Evolutionary conservation across 2,797 vertebrate species (phyloP), one percentile per base, ranked within the genome.

Genomic region (Enteromius argenteus): DNA sequence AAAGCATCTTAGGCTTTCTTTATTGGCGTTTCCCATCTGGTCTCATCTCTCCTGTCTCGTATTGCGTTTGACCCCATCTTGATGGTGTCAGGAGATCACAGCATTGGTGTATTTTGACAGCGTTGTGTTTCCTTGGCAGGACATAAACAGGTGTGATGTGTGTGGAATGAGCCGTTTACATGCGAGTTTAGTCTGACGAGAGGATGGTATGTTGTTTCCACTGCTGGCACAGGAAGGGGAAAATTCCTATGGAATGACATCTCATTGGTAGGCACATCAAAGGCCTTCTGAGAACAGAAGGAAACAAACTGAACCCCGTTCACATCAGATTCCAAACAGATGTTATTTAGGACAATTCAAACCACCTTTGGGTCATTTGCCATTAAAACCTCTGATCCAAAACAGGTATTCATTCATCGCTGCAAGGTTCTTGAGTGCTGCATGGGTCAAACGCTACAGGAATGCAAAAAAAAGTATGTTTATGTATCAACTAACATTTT

Each of bases 151-250:
- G 88, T 88, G 85, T 87, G 86, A 84, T 27, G 30, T 71, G 86
- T 81, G 67, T 35, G 68, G 88, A 87, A 90, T 90, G 83, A 86
- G 80, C 49, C 58, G 19, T 71, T 51, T 4, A 69, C 76, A 77
- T 90, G 89, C 90, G 80, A 91, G 91, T 90, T 92, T 88, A 89
- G 77, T 88, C 88, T 87, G 81, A 81, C 39, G 84, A 89, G 83
- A 56, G 87, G 82, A 87, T 56, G 35, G 68, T 56, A 81, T 64
- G 73, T 77, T 85, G 66, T 71, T 87, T 87, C 83, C 86, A 89
- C 89, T 89, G 79, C 83, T 83, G 27, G 80, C 89, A 64, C 62
- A 78, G 69, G 74, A 79, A 87, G 75, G 58, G 74, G 87, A 85
- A 86, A 85, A 88, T 87, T 86, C 84, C 86, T 84, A 60, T 79